Evolutionary conservation across 2,113 vertebrate species (phyloP).

Genomic region (Rhynchomys soricoides): DNA sequence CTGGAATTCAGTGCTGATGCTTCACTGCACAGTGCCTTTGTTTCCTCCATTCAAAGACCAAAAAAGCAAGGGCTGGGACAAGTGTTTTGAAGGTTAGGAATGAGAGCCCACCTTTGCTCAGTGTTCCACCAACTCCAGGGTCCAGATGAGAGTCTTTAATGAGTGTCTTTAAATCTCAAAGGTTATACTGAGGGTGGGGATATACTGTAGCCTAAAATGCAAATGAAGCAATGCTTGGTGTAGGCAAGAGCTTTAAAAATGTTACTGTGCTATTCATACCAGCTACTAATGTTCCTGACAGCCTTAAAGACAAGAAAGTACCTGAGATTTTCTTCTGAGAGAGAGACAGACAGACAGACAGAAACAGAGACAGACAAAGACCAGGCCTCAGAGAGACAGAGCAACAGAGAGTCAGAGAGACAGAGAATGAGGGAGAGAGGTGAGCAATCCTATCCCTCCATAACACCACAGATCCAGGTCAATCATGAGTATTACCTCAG

Average conservation of each 20-base stretch:
- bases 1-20: no score
- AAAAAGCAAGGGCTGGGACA: neutral
- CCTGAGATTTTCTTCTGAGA: neutral
- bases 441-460: neutral
- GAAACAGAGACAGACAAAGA: neutral
- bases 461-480: neutral
- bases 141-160: neutral
- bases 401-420: neutral
- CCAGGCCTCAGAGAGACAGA: neutral
- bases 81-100: neutral
- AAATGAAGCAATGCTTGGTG: neutral
- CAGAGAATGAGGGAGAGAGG: neutral
- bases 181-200: neutral
- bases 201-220: neutral
- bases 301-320: neutral
- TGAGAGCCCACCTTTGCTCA: neutral
- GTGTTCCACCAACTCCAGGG: rapidly evolving
- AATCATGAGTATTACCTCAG: neutral
- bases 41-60: neutral
- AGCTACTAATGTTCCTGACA: neutral
- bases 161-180: neutral
- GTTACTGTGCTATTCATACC: neutral
- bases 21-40: neutral
- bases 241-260: neutral
- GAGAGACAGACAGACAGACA: neutral